phyloP scores from a whole-genome alignment of 2,888 invertebrate genomes.

The Elysia crispata region DNA sequence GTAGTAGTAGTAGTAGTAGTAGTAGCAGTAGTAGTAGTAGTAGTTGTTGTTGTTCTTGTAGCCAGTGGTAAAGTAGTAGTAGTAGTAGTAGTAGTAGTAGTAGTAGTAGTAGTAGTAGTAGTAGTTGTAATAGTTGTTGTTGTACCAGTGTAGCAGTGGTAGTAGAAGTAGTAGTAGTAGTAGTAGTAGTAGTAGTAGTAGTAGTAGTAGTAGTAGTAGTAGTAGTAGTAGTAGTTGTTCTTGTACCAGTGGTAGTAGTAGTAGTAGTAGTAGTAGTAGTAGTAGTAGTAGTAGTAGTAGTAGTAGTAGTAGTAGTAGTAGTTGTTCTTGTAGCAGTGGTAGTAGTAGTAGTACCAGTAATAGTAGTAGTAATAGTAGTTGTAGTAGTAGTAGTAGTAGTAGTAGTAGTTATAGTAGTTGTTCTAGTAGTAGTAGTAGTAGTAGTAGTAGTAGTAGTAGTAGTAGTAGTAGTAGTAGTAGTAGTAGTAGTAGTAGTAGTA shows the following conservation, averaged over 20 bases:
- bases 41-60: too few species aligned
- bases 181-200: conserved; percentile 1
- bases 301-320: conserved; percentile 26
- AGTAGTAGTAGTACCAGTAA: conserved; percentile 28
- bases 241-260: too few species aligned
- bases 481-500: too few species aligned
- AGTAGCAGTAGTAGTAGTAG: conserved; percentile 26
- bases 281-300: conserved; percentile 18
- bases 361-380: too few species aligned
- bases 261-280: too few species aligned
- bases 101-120: conserved; percentile 10
- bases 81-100: conserved; percentile 11
- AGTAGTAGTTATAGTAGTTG: conserved; percentile 5
- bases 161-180: too few species aligned
- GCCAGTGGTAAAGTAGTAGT: too few species aligned
- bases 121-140: background rate
- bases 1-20: conserved; percentile 35
- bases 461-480: conserved; percentile 27
- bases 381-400: background rate
- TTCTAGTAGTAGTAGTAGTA: conserved; percentile 10
- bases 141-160: too few species aligned
- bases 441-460: conserved; percentile 18
- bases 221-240: too few species aligned
- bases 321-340: conserved; percentile 21
- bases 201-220: too few species aligned